Evolutionary conservation across 2,113 vertebrate species (phyloP).

Genomic region (Spizaetus ornatus): DNA sequence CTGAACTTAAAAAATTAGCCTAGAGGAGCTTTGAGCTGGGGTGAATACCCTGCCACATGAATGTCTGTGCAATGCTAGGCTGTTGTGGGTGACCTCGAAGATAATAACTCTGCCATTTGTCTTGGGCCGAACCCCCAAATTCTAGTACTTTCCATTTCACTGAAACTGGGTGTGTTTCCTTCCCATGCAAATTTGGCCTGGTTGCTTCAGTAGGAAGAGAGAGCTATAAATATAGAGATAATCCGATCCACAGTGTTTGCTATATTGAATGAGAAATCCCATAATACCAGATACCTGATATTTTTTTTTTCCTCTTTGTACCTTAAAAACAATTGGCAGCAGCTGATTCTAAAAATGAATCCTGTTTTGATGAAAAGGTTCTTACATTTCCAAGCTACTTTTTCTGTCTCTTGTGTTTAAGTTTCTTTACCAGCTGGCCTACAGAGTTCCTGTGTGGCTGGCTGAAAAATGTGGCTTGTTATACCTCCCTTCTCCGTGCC

Average conservation of each 20-base stretch:
- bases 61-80: background rate
- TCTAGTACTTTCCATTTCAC: background rate
- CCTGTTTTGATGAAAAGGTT: background rate
- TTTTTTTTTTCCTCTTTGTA: background rate
- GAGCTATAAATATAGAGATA: background rate
- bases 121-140: background rate
- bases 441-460: background rate
- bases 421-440: background rate
- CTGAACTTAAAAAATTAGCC: background rate
- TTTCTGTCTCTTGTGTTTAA: background rate
- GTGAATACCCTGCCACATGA: background rate
- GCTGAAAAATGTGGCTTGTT: background rate
- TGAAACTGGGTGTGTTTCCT: background rate
- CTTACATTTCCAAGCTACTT: background rate
- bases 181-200: background rate
- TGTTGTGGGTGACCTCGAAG: background rate
- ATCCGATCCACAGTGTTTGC: fast-evolving
- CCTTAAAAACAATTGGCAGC: background rate
- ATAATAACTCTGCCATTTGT: fast-evolving
- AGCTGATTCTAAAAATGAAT: background rate
- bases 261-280: background rate
- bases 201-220: background rate
- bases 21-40: background rate
- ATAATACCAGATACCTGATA: background rate
- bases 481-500: background rate